Percentiles rank a stretch among this genome's conserved stretches.
Evolutionary conservation across 1,140 invertebrate species (phyloP).

Genomic region (Papilio xuthus): DNA sequence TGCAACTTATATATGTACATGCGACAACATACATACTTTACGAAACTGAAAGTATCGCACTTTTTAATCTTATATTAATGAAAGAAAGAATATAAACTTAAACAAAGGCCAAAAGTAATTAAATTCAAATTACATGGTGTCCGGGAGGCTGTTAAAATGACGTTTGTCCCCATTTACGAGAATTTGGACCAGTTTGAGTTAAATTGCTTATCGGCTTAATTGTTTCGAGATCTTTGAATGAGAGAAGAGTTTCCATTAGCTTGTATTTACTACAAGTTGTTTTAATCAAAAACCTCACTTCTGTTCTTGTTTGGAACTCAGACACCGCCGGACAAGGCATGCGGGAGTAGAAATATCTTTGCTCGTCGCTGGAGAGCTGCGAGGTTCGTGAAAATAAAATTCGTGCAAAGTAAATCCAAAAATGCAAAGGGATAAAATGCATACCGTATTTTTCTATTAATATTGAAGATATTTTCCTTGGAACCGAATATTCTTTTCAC

Average conservation of each 20-base stretch:
- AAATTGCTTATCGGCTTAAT: not conserved
- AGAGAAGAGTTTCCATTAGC: not conserved
- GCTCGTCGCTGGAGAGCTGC: no score
- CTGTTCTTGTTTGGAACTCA: no score
- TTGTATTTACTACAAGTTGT: not conserved
- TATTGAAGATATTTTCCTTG: slow-evolving; percentile 11
- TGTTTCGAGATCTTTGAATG: not conserved
- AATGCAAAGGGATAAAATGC: not conserved
- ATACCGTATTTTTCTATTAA: slow-evolving; percentile 15
- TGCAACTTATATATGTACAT: no score
- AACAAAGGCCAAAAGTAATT: not conserved
- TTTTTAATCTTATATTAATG: not conserved
- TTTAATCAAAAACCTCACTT: no score
- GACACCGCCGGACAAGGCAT: no score
- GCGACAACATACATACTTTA: no score
- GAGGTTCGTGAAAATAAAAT: no score
- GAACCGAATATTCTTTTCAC: slow-evolving; percentile 12
- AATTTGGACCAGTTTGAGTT: not conserved
- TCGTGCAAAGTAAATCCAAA: not conserved
- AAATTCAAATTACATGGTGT: not conserved
- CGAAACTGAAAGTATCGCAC: not conserved
- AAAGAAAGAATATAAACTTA: not conserved
- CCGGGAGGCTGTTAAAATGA: not conserved
- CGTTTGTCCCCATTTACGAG: not conserved
- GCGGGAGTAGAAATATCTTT: no score